These are phyloP conservation scores for Diceros bicornis DNA, from an alignment of 2,797 vertebrate species.

Conservation along the genomic window DNA sequence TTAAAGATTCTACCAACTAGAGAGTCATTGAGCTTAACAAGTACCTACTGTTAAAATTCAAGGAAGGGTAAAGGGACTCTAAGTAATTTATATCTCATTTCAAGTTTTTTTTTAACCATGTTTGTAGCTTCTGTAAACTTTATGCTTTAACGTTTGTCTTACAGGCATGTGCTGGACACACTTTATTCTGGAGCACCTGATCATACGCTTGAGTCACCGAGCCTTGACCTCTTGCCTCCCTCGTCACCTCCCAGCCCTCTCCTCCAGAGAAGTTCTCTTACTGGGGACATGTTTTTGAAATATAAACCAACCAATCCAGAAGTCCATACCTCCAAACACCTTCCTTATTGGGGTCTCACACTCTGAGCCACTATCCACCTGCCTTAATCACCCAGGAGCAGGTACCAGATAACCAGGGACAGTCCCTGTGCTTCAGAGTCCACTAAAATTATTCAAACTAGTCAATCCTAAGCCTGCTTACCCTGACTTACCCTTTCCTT, in stretches of 20 bases:
- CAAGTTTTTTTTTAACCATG: neutral
- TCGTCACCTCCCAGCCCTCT: neutral
- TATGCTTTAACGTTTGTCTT: neutral
- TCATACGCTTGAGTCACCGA: neutral
- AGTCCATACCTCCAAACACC: neutral
- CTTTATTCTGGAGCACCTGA: neutral
- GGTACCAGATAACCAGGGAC: neutral
- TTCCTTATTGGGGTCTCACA: neutral
- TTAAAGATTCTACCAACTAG: neutral
- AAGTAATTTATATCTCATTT: neutral
- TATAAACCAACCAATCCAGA: neutral
- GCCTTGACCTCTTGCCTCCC: neutral
- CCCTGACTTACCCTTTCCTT: neutral
- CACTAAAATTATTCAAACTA: neutral
- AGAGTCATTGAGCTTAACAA: neutral
- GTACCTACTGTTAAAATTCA: constrained; percentile 3
- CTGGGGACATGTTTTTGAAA: neutral
- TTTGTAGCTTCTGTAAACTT: neutral
- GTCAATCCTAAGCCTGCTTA: neutral
- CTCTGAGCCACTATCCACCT: neutral
- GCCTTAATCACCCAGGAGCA: neutral
- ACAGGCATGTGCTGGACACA: neutral
- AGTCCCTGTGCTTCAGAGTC: neutral
- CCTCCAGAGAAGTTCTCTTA: neutral
- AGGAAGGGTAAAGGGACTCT: neutral